Conservation (phyloP, 2,113 vertebrate genomes). For the Haemorhous mexicanus region DNA sequence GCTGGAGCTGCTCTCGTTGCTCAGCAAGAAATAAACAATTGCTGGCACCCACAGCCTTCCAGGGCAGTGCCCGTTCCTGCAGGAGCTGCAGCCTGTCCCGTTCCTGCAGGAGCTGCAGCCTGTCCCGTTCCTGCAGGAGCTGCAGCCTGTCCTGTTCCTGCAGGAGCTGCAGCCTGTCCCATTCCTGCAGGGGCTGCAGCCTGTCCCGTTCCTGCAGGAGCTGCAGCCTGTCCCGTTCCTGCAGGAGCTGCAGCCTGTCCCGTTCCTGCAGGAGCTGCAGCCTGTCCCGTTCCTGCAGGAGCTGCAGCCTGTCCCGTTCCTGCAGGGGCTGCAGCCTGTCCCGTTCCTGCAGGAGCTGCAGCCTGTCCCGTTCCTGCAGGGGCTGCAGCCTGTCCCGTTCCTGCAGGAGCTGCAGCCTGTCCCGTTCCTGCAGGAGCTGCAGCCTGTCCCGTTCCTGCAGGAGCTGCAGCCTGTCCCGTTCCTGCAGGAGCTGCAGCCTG, state of each 20-base stretch:
- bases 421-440: neutral
- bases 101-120: neutral
- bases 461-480: no score
- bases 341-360: neutral
- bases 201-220: neutral
- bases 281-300: neutral
- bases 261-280: no score
- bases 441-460: neutral
- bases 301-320: fast-evolving
- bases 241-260: no score
- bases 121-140: neutral
- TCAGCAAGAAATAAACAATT: constrained; percentile 59
- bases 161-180: no score
- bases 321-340: neutral
- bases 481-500: no score
- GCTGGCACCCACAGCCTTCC: neutral
- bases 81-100: fast-evolving
- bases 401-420: no score
- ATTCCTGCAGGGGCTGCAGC: no score
- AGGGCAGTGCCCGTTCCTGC: neutral
- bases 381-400: no score
- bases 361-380: neutral
- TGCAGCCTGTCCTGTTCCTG: neutral
- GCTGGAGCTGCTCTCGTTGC: constrained; percentile 22
- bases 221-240: neutral